A percentile compares a stretch with the other conserved stretches of the same genome.
phyloP scores from a whole-genome alignment of 1,140 invertebrate genomes.

The Augochlora pura region DNA sequence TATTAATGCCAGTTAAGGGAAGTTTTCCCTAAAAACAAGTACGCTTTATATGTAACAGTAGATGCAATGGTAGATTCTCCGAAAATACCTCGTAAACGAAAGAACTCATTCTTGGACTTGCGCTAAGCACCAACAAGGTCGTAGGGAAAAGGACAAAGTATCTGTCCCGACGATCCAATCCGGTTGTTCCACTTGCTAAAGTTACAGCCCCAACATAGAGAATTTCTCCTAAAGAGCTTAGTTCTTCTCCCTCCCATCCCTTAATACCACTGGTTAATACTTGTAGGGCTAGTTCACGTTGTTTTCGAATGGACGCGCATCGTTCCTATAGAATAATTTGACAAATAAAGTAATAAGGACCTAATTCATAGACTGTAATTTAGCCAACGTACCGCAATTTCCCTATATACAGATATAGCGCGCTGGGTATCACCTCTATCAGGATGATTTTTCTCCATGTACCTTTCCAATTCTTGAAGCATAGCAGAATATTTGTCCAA shows the following conservation, averaged over 20 bases:
- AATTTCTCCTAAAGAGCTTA: slow-evolving; percentile 87
- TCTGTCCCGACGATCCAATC: slow-evolving; percentile 89
- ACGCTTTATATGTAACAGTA: background rate
- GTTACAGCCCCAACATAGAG: slow-evolving; percentile 91
- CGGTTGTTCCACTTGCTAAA: slow-evolving; percentile 89
- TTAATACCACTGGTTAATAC: slow-evolving; percentile 95
- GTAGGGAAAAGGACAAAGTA: slow-evolving; percentile 96
- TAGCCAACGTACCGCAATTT: slow-evolving; percentile 88
- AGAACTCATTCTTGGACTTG: slow-evolving; percentile 94
- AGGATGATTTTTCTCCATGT: slow-evolving; percentile 96
- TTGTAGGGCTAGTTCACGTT: slow-evolving; percentile 97
- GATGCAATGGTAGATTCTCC: background rate
- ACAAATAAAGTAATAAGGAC: background rate
- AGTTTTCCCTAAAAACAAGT: slow-evolving; percentile 86
- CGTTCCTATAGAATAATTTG: slow-evolving; percentile 83
- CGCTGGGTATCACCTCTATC: slow-evolving; percentile 98
- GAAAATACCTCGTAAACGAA: slow-evolving; percentile 94
- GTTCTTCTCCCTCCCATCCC: slow-evolving; percentile 96
- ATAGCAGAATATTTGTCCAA: slow-evolving; percentile 96
- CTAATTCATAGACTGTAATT: slow-evolving; percentile 17
- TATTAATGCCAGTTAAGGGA: slow-evolving; percentile 90
- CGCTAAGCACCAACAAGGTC: slow-evolving; percentile 93
- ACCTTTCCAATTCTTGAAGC: slow-evolving; percentile 96
- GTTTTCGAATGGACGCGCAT: slow-evolving; percentile 92
- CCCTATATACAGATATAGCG: slow-evolving; percentile 95